phyloP scores from a whole-genome alignment of 2,888 invertebrate genomes.

The Nephrotoma flavescens region DNA sequence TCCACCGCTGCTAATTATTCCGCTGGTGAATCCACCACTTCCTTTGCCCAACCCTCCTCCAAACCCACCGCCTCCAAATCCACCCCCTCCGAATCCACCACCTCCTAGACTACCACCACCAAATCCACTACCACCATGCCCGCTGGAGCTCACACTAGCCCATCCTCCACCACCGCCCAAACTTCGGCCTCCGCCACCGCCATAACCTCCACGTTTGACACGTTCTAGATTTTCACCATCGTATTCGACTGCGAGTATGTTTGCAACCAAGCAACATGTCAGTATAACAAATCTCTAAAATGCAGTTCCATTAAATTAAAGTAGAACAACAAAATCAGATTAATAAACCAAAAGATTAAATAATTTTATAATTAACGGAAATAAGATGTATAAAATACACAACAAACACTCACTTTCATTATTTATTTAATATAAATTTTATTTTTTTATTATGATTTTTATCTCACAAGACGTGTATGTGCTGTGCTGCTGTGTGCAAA shows the following conservation, averaged over 20 bases:
- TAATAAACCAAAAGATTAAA: neutral
- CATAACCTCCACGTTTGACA: neutral
- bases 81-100: neutral
- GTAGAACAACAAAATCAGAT: no score
- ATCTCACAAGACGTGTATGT: no score
- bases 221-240: neutral
- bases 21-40: neutral
- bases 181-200: neutral
- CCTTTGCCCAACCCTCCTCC: neutral
- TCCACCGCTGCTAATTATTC: neutral
- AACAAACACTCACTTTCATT: neutral
- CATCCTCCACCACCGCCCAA: neutral
- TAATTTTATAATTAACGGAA: neutral
- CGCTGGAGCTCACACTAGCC: neutral
- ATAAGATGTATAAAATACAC: neutral
- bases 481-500: neutral
- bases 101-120: no score
- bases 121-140: neutral
- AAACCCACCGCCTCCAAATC: neutral
- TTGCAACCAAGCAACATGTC: neutral
- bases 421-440: neutral
- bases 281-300: neutral
- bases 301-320: no score
- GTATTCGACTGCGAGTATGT: neutral
- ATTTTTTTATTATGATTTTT: no score